Conservation (phyloP, 53 echinoderm and acorn worm genomes). For the Patiria pectinifera region DNA sequence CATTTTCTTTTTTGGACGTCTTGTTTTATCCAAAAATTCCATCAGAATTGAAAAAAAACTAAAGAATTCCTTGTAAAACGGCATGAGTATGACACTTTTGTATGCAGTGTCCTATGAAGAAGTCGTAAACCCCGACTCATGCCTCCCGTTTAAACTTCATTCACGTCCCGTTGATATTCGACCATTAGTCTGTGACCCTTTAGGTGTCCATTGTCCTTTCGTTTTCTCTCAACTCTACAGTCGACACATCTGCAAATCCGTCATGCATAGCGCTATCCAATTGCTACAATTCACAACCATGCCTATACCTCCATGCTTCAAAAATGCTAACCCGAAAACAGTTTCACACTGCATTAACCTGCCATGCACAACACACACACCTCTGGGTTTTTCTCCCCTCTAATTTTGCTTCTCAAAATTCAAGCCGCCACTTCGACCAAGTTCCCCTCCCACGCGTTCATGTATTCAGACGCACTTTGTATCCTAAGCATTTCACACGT, state of each 20-base stretch:
- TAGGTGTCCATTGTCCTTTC: neutral
- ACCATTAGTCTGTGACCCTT: neutral
- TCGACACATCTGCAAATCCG: neutral
- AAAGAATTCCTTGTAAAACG: too few relatives aligned
- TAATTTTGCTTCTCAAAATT: constrained; percentile 9
- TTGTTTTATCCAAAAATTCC: too few relatives aligned
- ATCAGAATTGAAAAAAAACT: too few relatives aligned
- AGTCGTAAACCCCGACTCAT: too few relatives aligned
- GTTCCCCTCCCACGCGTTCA: neutral
- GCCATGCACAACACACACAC: neutral
- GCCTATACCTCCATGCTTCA: neutral
- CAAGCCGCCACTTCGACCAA: neutral
- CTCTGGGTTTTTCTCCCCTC: neutral
- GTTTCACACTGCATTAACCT: neutral
- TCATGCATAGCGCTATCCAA: neutral
- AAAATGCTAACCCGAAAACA: neutral
- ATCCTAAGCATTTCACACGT: constrained; percentile 54
- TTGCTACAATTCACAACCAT: neutral
- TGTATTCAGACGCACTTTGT: constrained; percentile 40
- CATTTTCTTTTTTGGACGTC: too few relatives aligned
- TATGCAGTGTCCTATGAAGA: too few relatives aligned
- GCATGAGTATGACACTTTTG: too few relatives aligned
- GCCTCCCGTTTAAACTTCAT: too few relatives aligned
- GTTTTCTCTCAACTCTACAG: neutral
- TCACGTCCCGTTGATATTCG: too few relatives aligned